Evolutionary conservation across 2,888 invertebrate species (phyloP), one percentile per base, ranked within the genome.

Genomic region (Cotesia congregata): DNA sequence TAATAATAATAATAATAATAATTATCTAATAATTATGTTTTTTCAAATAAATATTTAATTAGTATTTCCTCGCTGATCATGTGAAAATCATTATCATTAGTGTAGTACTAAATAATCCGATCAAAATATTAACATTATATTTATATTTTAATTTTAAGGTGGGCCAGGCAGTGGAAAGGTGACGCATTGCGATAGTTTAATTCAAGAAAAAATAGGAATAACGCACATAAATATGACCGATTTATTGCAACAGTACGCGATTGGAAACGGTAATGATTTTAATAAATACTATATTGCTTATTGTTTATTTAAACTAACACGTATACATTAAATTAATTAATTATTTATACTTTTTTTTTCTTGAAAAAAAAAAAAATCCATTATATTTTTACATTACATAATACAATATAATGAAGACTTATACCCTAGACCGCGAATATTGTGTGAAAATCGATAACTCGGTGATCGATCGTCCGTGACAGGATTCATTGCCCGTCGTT

Each of bases 151-250:
- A 38, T 70, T 85, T 86, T 15, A 86, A 95, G 97, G 98, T 86
- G 98, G 98, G 80, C 98, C 98, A 81, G 98, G 98, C 84, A 97
- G 97, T 90, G 98, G 98, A 67, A 98, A 98, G 94, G 98, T 98
- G 91, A 98, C 98, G 86, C 98, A 98, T 90, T 98, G 98, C 91
- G 97, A 97, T 90, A 95, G 94, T 86, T 91, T 96, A 86, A 95
- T 95, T 93, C 95, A 96, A 90, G 96, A 97, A 90, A 93, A 95
- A 83, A 93, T 94, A 77, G 96, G 96, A 65, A 92, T 96, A 73
- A 94, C 94, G 69, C 97, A 97, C 90, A 95, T 97, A 89, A 97
- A 97, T 90, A 96, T 97, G 96, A 96, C 96, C 77, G 96, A 97
- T 88, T 92, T 96, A 12, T 91, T 97, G 83, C 96, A 96, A 88